Evolutionary conservation across 2,888 invertebrate genomes (phyloP).

Genomic region (Celastrina argiolus): DNA sequence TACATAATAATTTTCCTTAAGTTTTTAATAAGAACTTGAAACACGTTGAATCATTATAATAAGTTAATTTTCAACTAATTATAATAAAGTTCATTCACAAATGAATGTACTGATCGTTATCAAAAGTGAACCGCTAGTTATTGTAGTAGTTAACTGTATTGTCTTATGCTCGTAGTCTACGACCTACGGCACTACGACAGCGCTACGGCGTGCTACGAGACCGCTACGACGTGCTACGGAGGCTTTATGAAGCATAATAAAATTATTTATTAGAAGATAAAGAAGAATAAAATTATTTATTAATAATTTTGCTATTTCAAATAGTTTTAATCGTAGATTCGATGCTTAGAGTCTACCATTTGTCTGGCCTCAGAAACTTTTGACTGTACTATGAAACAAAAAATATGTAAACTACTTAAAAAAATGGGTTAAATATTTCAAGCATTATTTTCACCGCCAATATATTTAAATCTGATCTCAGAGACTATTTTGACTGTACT

Average conservation of each 20-base stretch:
- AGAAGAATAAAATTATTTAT: too few species aligned
- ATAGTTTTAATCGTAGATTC: too few species aligned
- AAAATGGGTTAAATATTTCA: too few species aligned
- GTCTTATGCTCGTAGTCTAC: slow-evolving; percentile 27
- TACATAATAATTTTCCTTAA: background rate
- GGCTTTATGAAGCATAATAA: slow-evolving; percentile 23
- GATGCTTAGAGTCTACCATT: too few species aligned
- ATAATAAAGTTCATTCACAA: background rate
- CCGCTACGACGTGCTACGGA: slow-evolving; percentile 38
- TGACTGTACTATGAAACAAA: too few species aligned
- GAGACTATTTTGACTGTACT: too few species aligned
- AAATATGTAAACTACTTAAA: too few species aligned
- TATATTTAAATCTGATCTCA: too few species aligned
- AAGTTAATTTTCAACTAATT: background rate
- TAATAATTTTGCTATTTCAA: background rate
- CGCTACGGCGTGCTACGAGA: slow-evolving; percentile 45
- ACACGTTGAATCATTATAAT: background rate
- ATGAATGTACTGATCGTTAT: slow-evolving; percentile 2
- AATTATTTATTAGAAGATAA: too few species aligned
- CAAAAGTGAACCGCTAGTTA: background rate
- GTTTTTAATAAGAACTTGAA: background rate
- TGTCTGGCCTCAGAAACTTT: too few species aligned
- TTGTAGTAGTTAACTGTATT: slow-evolving; percentile 3
- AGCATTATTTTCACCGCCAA: too few species aligned
- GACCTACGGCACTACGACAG: slow-evolving; percentile 38